Percentiles rank a stretch among this genome's conserved stretches.
These are phyloP conservation scores for Nasua narica DNA, from an alignment of 2,797 vertebrate genomes.

Conservation along the genomic window DNA sequence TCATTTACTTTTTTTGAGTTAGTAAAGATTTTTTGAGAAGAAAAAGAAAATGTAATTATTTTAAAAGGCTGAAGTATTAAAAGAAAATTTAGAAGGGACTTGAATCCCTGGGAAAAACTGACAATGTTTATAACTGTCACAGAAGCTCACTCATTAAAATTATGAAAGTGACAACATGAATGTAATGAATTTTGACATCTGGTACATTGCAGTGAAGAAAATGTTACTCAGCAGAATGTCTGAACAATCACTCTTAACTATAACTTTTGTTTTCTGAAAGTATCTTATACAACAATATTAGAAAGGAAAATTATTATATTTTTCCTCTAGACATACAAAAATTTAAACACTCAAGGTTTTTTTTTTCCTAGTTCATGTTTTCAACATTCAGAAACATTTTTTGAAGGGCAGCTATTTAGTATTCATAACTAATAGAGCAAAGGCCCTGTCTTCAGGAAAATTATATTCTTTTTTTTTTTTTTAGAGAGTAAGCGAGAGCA, in stretches of 20 bases:
- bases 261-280: slow-evolving; percentile 26
- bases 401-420: background rate
- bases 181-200: slow-evolving; percentile 44
- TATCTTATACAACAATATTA: slow-evolving; percentile 23
- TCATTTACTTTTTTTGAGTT: background rate
- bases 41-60: background rate
- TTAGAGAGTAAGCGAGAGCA: no score
- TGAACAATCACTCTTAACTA: slow-evolving; percentile 1
- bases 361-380: background rate
- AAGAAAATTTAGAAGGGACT: background rate
- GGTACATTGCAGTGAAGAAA: slow-evolving; percentile 20
- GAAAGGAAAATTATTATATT: background rate
- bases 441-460: background rate
- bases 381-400: background rate
- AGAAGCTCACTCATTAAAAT: slow-evolving; percentile 57
- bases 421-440: background rate
- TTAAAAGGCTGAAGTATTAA: background rate
- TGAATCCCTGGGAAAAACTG: background rate
- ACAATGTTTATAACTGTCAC: slow-evolving; percentile 35
- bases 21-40: background rate
- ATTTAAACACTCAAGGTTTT: background rate
- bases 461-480: no score
- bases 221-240: slow-evolving; percentile 33
- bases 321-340: background rate
- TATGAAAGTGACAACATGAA: background rate